Evolutionary conservation across 2,797 vertebrate genomes (phyloP), one percentile per base, ranked within the genome.

Genomic region (Cynodonichthys magdalenae): DNA sequence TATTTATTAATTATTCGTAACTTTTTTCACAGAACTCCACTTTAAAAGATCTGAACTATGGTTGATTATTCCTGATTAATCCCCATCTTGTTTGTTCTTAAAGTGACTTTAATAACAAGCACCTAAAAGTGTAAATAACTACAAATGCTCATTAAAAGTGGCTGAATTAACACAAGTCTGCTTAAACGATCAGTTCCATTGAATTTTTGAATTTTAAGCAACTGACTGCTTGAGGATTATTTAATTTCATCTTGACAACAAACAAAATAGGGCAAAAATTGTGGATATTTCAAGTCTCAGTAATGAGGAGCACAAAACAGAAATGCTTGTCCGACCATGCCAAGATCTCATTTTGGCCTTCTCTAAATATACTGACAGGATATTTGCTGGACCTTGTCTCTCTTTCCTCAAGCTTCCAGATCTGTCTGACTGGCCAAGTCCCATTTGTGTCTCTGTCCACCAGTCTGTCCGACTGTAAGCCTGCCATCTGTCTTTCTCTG

Each of bases 371-470:
- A 67, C 1, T 0, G 1, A 29, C 63, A 39, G 49, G 48, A 46
- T 39, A 28, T 59, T 63, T 46, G 42, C 45, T 24, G 27, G 70
- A 59, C 74, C 57, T 53, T 57, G 45, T 65, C 59, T 52, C 19
- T 72, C 68, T 31, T 27, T 72, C 77, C 67, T 52, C 49, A 5
- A 55, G 56, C 53, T 53, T 70, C 45, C 69, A 74, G 75, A 71
- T 72, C 69, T 28, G 52, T 69, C 66, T 58, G 69, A 72, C 51
- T 76, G 74, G 71, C 75, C 61, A 49, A 49, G 8, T 75, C 74
- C 74, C 75, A 77, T 82, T 85, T 74, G 70, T 82, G 69, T 66
- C 50, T 59, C 66, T 62, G 79, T 81, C 83, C 71, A 18, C 58
- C 77, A 63, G 72, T 77, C 87, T 84, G 85, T 81, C 53, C 24